phyloP scores from a whole-genome alignment of 2,797 vertebrate genomes.

The Chelon labrosus region DNA sequence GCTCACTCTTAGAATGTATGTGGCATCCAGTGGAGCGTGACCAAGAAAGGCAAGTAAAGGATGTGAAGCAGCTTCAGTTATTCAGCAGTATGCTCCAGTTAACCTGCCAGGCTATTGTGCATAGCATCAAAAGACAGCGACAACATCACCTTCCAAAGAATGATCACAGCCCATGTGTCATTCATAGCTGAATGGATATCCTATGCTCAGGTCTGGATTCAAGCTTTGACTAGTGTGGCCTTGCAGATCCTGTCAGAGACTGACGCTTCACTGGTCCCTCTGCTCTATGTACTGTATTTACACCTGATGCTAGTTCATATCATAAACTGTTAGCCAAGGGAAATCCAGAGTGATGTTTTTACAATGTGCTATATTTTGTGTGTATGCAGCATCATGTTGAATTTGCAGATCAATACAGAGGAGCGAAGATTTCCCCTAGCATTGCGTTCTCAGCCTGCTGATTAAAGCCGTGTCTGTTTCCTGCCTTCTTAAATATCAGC shows the following conservation, averaged over 20 bases:
- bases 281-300: conserved; percentile 46
- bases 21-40: conserved; percentile 48
- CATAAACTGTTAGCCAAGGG: conserved; percentile 33
- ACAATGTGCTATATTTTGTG: conserved; percentile 49
- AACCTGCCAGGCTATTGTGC: conserved; percentile 28
- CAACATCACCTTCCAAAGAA: conserved; percentile 27
- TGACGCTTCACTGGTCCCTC: conserved; percentile 24
- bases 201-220: conserved; percentile 72
- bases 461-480: conserved; percentile 43
- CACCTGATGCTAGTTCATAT: conserved; percentile 34
- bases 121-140: conserved; percentile 28
- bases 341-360: conserved; percentile 42
- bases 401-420: conserved; percentile 28
- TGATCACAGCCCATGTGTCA: conserved; percentile 20
- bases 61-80: conserved; percentile 35
- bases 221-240: conserved; percentile 68
- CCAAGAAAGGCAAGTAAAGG: conserved; percentile 45
- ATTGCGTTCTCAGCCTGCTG: conserved; percentile 28
- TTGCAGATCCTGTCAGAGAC: conserved; percentile 59
- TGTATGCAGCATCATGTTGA: conserved; percentile 35
- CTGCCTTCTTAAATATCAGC: conserved; percentile 77
- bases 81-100: conserved; percentile 23
- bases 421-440: conserved; percentile 16
- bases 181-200: conserved; percentile 42
- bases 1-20: conserved; percentile 68